These are phyloP conservation scores for Hetaerina americana DNA, from an alignment of 1,140 invertebrate species.

Conservation along the genomic window DNA sequence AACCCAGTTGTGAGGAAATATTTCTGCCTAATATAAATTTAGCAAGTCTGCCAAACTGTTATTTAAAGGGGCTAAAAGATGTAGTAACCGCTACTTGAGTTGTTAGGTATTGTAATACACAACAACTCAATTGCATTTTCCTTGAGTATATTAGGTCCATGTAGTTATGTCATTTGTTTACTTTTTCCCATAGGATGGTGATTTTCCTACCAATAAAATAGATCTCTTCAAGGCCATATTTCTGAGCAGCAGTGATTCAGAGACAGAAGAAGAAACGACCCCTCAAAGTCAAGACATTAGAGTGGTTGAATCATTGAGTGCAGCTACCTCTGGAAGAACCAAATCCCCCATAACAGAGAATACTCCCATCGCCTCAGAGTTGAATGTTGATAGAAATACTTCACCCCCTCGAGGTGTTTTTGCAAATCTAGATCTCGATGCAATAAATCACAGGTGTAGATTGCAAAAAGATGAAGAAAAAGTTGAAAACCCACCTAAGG, in stretches of 20 bases:
- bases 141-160: conserved; percentile 9
- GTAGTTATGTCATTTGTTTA: conserved; percentile 21
- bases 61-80: no score
- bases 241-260: conserved; percentile 41
- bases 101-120: no score
- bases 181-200: conserved; percentile 25
- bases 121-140: no score
- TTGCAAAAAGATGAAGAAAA: neutral
- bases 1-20: no score
- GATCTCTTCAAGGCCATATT: conserved; percentile 53
- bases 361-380: neutral
- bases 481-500: neutral
- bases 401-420: neutral
- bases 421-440: neutral
- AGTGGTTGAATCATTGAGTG: neutral
- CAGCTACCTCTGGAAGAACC: neutral
- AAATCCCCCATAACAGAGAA: neutral
- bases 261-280: neutral
- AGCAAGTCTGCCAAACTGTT: no score
- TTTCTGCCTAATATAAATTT: no score
- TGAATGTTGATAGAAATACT: neutral
- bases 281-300: neutral
- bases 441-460: neutral
- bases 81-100: no score
- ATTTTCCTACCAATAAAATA: conserved; percentile 37